A percentile compares a stretch with the other conserved stretches of the same genome.
Conservation (phyloP, 2,888 invertebrate genomes). For the Taphrorychus bicolor region DNA sequence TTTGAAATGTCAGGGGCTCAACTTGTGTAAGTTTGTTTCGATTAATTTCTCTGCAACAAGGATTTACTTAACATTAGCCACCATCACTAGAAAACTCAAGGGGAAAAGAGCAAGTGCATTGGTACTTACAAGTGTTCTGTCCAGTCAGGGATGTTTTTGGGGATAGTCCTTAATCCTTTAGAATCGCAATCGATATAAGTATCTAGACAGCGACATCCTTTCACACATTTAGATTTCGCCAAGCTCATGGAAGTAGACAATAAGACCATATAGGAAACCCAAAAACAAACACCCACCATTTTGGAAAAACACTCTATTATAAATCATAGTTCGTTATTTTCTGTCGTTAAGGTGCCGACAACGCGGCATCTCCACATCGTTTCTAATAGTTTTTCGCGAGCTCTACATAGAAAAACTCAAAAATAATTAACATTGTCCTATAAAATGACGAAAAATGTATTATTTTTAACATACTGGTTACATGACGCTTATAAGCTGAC, state of each 20-base stretch:
- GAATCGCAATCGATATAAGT: conserved; percentile 79
- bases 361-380: conserved; percentile 36
- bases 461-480: conserved; percentile 47
- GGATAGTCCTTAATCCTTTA: conserved; percentile 73
- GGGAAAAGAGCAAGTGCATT: not conserved
- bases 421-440: conserved; percentile 26
- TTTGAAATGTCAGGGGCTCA: conserved; percentile 82
- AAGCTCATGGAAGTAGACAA: conserved; percentile 43
- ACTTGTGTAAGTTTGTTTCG: conserved; percentile 82
- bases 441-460: conserved; percentile 40
- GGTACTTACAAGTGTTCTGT: conserved; percentile 75
- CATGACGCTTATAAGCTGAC: conserved; percentile 28
- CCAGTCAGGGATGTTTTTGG: conserved; percentile 76
- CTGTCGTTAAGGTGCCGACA: conserved; percentile 42
- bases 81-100: not conserved
- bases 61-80: not conserved
- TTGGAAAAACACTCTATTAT: conserved; percentile 57
- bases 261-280: conserved; percentile 47
- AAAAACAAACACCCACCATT: conserved; percentile 61
- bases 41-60: conserved; percentile 73
- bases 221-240: conserved; percentile 65
- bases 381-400: conserved; percentile 41
- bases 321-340: conserved; percentile 53
- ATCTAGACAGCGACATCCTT: conserved; percentile 75
- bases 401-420: conserved; percentile 32